Evolutionary conservation across 2,797 vertebrate species (phyloP).

Genomic region (Zenarchopterus dispar): DNA sequence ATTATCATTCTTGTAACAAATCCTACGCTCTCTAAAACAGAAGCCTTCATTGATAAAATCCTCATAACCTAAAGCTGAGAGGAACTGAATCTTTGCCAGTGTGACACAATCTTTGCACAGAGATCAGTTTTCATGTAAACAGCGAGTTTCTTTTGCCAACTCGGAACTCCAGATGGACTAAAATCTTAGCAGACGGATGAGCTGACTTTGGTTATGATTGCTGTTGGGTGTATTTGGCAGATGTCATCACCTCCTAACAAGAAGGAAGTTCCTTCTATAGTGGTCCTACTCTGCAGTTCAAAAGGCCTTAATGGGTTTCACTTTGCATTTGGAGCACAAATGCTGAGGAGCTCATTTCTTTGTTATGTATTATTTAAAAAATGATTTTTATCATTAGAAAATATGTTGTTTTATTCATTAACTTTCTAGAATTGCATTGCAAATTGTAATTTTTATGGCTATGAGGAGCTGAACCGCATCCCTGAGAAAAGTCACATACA

Average conservation of each 20-base stretch:
- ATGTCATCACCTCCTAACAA: conserved; percentile 78
- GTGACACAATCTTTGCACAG: conserved; percentile 26
- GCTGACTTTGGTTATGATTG: conserved; percentile 55
- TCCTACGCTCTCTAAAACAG: conserved; percentile 36
- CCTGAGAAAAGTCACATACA: no score
- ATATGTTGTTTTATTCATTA: no score
- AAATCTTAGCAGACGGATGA: conserved; percentile 68
- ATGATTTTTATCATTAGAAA: no score
- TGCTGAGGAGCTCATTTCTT: no score
- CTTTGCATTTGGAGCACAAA: no score
- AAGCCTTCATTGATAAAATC: conserved; percentile 43
- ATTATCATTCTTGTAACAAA: conserved; percentile 27
- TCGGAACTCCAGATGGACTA: conserved; percentile 61
- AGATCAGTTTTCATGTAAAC: conserved; percentile 47
- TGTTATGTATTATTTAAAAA: no score
- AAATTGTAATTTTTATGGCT: no score
- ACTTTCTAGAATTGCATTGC: no score
- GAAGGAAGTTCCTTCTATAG: conserved; percentile 66
- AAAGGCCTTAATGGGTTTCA: no score
- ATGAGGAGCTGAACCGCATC: no score
- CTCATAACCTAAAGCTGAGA: conserved; percentile 42
- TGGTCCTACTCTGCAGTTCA: conserved; percentile 29
- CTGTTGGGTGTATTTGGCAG: conserved; percentile 77
- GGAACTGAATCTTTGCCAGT: conserved; percentile 33
- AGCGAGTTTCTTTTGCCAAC: conserved; percentile 47